phyloP scores from a whole-genome alignment of 1,140 invertebrate species.

The Intoshia linei region DNA sequence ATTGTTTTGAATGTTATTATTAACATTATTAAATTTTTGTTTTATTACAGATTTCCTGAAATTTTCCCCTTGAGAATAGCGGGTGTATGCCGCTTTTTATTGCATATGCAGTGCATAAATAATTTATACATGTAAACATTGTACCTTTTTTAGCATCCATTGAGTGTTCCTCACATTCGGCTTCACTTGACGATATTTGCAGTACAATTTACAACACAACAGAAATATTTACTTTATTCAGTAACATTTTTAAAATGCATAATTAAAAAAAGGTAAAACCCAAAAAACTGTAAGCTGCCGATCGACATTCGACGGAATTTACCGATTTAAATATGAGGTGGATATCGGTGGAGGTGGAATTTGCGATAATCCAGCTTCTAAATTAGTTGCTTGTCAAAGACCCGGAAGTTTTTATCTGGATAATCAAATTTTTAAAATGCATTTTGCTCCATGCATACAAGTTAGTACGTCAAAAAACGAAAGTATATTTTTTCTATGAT shows the following conservation, averaged over 20 bases:
- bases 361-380: conserved; percentile 31
- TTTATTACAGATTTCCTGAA: too few relatives aligned
- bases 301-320: conserved; percentile 18
- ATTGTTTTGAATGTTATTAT: too few relatives aligned
- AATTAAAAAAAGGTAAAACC: conserved; percentile 8
- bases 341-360: conserved; percentile 15
- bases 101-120: too few relatives aligned
- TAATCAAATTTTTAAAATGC: conserved; percentile 80
- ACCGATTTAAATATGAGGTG: conserved; percentile 18
- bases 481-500: conserved; percentile 24
- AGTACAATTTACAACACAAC: not conserved
- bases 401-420: conserved; percentile 70
- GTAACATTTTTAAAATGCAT: not conserved
- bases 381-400: conserved; percentile 64
- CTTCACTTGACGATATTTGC: conserved; percentile 1
- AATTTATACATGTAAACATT: too few relatives aligned
- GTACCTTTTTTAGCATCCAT: too few relatives aligned
- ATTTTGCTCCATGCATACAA: conserved; percentile 50
- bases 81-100: too few relatives aligned
- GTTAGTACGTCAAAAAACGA: conserved; percentile 52
- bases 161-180: too few relatives aligned
- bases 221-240: conserved; percentile 3
- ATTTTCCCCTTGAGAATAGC: too few relatives aligned
- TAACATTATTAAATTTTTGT: too few relatives aligned
- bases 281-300: conserved; percentile 16